Evolutionary conservation across 2,888 invertebrate genomes (phyloP).

Genomic region (Plagodis pulveraria): DNA sequence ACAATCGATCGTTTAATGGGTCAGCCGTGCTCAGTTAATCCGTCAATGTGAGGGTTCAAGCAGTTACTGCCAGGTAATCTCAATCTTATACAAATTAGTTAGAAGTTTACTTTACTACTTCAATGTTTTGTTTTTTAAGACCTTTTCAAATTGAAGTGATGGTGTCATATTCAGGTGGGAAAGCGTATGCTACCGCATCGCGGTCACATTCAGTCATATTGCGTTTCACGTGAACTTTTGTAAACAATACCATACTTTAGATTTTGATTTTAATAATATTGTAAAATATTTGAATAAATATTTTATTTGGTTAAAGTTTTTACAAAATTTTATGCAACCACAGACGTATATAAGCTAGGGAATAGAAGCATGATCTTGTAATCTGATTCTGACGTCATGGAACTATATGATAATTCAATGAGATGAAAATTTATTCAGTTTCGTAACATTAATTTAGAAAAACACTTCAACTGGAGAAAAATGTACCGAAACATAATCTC

Average conservation of each 20-base stretch:
- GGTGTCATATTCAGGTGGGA: conserved; percentile 84
- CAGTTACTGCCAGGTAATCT: conserved; percentile 54
- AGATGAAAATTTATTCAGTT: conserved; percentile 8
- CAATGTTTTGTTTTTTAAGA: conserved; percentile 51
- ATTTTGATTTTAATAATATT: conserved; percentile 54
- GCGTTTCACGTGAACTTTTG: conserved; percentile 74
- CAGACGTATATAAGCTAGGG: not conserved
- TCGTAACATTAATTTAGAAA: conserved; percentile 3
- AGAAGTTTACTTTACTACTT: conserved; percentile 56
- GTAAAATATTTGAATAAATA: conserved; percentile 11
- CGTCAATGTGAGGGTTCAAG: conserved; percentile 68
- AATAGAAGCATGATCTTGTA: not conserved
- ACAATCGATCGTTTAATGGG: conserved; percentile 85
- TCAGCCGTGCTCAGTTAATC: conserved; percentile 81
- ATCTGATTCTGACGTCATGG: not conserved
- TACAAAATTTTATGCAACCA: no score
- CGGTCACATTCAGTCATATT: conserved; percentile 78
- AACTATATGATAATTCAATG: conserved; percentile 4
- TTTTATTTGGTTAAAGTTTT: no score
- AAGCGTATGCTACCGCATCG: conserved; percentile 82
- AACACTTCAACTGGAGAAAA: conserved; percentile 4
- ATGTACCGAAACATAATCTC: conserved; percentile 3
- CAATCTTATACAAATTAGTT: conserved; percentile 59
- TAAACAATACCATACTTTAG: conserved; percentile 69
- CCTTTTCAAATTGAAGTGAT: conserved; percentile 54